phyloP scores from a whole-genome alignment of 2,797 vertebrate genomes.

The Pitangus sulphuratus region DNA sequence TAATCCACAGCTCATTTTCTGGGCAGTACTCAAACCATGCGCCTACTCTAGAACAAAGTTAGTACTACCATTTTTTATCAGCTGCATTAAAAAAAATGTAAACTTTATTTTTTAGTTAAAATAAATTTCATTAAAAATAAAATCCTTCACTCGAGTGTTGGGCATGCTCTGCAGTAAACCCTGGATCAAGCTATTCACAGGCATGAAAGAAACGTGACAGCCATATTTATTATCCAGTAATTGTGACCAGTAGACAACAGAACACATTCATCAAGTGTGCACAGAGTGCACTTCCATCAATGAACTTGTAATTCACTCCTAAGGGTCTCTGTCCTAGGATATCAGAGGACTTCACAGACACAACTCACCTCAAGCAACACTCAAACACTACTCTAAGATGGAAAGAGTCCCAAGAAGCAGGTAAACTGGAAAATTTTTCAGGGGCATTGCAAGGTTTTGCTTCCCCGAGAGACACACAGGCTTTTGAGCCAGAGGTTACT shows the following conservation, averaged over 20 bases:
- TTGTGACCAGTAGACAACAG: not conserved
- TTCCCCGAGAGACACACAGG: rapidly evolving
- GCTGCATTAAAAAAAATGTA: not conserved
- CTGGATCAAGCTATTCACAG: not conserved
- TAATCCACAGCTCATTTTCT: not conserved
- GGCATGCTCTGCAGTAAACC: not conserved
- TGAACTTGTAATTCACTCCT: not conserved
- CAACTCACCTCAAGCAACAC: not conserved
- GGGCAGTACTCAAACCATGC: not conserved
- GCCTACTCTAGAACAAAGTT: not conserved
- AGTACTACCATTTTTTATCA: not conserved
- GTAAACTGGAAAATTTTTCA: not conserved
- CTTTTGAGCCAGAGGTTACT: not conserved
- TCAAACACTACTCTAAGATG: not conserved
- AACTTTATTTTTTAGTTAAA: not conserved
- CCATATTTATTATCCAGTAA: not conserved
- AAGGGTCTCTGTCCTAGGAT: not conserved
- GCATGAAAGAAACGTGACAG: not conserved
- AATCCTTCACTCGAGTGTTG: not conserved
- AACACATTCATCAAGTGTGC: not conserved
- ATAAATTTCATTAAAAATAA: not conserved
- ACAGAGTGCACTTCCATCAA: rapidly evolving
- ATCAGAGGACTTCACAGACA: not conserved
- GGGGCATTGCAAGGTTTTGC: not conserved
- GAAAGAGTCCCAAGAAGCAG: not conserved